These are phyloP conservation scores for Steinernema carpocapsae DNA, from an alignment of 2,888 invertebrate genomes.

Conservation along the genomic window DNA sequence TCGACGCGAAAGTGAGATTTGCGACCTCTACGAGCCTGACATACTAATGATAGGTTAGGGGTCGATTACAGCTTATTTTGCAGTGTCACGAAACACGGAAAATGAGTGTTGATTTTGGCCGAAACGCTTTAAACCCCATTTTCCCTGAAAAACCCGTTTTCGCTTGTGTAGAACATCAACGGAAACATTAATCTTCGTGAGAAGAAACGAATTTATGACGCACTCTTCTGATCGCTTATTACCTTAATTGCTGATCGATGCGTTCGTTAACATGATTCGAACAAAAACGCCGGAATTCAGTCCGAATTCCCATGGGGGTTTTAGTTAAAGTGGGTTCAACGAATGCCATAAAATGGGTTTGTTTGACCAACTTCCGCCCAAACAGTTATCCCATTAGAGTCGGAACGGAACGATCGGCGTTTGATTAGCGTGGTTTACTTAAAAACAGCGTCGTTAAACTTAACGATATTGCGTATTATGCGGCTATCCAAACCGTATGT, in stretches of 20 bases:
- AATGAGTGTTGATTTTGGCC: not conserved
- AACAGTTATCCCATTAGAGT: too few relatives aligned
- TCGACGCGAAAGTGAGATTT: not conserved
- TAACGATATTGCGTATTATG: too few relatives aligned
- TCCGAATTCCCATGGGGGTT: not conserved
- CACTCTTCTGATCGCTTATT: not conserved
- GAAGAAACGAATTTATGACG: not conserved
- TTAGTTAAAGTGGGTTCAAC: too few relatives aligned
- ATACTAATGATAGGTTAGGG: not conserved
- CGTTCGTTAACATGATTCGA: conserved; percentile 2
- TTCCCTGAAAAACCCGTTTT: not conserved
- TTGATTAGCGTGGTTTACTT: too few relatives aligned
- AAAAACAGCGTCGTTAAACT: too few relatives aligned
- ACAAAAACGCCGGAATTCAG: not conserved
- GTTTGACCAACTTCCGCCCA: not conserved
- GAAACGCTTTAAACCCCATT: conserved; percentile 8
- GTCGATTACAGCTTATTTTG: not conserved
- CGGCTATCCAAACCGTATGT: too few relatives aligned
- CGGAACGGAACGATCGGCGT: too few relatives aligned
- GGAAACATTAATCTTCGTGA: not conserved
- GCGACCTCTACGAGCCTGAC: not conserved
- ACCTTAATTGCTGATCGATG: not conserved
- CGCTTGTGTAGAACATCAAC: not conserved
- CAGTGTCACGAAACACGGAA: not conserved
- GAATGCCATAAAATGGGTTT: too few relatives aligned